Conservation (phyloP, 2,113 vertebrate genomes). For the Prietella phreatophila region DNA sequence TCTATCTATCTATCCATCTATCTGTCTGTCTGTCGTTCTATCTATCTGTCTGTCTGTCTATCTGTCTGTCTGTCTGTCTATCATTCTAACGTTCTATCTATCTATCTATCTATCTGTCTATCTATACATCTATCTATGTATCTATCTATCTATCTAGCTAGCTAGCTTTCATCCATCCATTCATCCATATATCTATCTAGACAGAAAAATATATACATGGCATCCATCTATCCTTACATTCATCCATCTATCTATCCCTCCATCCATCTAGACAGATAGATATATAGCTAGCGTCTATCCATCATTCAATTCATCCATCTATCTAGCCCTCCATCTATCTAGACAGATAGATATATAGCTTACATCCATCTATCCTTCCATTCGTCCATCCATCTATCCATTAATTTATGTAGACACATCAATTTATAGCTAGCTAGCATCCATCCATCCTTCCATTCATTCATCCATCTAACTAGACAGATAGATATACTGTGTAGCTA, state of each 20-base stretch:
- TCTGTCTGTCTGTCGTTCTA: too few species aligned
- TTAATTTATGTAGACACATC: background rate
- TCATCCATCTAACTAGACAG: too few species aligned
- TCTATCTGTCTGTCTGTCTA: too few species aligned
- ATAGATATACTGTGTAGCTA: background rate
- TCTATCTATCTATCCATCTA: too few species aligned
- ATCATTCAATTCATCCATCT: background rate
- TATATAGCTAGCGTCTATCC: background rate
- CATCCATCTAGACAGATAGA: background rate
- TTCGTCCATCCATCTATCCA: background rate
- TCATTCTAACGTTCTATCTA: background rate
- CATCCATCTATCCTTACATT: background rate
- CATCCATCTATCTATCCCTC: background rate
- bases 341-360: background rate
- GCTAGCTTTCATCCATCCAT: too few species aligned
- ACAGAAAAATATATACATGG: too few species aligned
- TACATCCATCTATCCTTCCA: too few species aligned
- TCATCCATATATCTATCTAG: too few species aligned
- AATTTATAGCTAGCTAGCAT: background rate
- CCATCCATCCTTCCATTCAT: background rate
- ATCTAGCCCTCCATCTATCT: background rate
- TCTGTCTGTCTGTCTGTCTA: background rate
- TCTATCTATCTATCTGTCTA: background rate
- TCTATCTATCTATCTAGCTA: background rate
- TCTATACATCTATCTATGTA: background rate